phyloP scores from a whole-genome alignment of 2,888 invertebrate species.

The Synergus laeviventris region DNA sequence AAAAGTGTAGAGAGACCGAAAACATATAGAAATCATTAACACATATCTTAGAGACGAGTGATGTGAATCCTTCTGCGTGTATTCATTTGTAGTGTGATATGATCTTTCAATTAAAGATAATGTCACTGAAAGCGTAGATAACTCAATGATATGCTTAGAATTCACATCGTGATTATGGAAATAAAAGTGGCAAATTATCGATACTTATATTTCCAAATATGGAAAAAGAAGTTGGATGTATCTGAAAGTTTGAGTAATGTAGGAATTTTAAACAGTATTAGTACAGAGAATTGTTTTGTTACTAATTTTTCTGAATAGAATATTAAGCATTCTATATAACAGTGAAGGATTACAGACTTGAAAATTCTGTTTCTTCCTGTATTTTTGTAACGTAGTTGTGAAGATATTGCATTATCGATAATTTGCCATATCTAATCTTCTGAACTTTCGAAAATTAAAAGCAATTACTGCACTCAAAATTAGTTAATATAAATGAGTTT shows the following conservation, averaged over 20 bases:
- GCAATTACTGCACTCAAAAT: constrained; percentile 24
- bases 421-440: background rate
- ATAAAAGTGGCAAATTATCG: constrained; percentile 14
- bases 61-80: constrained; percentile 28
- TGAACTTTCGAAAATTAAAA: background rate
- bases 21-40: constrained; percentile 41
- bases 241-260: background rate
- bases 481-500: background rate
- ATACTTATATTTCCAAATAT: background rate
- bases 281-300: background rate
- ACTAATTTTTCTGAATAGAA: background rate
- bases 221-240: background rate
- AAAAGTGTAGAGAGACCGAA: constrained; percentile 24
- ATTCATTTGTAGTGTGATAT: constrained; percentile 34
- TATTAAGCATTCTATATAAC: background rate
- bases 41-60: constrained; percentile 47
- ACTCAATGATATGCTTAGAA: background rate
- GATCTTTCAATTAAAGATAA: constrained; percentile 29
- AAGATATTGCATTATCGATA: background rate
- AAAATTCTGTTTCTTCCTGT: background rate
- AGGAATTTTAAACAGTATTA: background rate
- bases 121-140: constrained; percentile 13
- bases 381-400: background rate
- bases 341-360: background rate
- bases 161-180: background rate